phyloP scores from a whole-genome alignment of 2,888 invertebrate species.

The Hypsopygia costalis region DNA sequence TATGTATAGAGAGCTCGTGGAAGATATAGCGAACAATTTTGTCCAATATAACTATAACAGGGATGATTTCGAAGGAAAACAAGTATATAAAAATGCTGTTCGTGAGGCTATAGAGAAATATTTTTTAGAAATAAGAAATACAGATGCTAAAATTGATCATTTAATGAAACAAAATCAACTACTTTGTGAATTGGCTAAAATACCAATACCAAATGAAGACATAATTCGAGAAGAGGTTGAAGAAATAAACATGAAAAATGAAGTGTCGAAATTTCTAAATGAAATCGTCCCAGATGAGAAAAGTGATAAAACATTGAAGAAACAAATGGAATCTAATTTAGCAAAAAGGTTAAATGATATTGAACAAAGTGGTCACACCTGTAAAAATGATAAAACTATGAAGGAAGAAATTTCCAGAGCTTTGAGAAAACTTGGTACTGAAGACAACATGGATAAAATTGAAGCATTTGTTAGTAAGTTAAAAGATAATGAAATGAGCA shows the following conservation, averaged over 20 bases:
- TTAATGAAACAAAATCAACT: slow-evolving; percentile 41
- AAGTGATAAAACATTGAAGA: slow-evolving; percentile 19
- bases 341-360: slow-evolving; percentile 42
- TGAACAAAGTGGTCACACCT: slow-evolving; percentile 35
- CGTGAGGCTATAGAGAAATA: slow-evolving; percentile 33
- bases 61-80: slow-evolving; percentile 32
- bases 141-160: slow-evolving; percentile 23
- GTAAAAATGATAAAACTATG: slow-evolving; percentile 36
- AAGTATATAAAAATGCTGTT: slow-evolving; percentile 35
- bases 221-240: slow-evolving; percentile 25
- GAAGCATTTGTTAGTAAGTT: slow-evolving; percentile 37
- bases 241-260: slow-evolving; percentile 31
- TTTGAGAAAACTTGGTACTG: slow-evolving; percentile 33
- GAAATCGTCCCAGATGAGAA: slow-evolving; percentile 23
- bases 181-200: slow-evolving; percentile 39
- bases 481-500: slow-evolving; percentile 27
- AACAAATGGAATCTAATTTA: slow-evolving; percentile 31
- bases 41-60: slow-evolving; percentile 37
- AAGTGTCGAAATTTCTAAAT: slow-evolving; percentile 35
- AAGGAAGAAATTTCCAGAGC: slow-evolving; percentile 34
- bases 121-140: slow-evolving; percentile 17
- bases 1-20: slow-evolving; percentile 29
- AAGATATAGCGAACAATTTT: slow-evolving; percentile 47
- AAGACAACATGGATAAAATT: slow-evolving; percentile 25
- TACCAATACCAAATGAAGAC: slow-evolving; percentile 21